Base-by-base conservation (phyloP, 2,797 vertebrate genomes). In the Varecia variegata region DNA sequence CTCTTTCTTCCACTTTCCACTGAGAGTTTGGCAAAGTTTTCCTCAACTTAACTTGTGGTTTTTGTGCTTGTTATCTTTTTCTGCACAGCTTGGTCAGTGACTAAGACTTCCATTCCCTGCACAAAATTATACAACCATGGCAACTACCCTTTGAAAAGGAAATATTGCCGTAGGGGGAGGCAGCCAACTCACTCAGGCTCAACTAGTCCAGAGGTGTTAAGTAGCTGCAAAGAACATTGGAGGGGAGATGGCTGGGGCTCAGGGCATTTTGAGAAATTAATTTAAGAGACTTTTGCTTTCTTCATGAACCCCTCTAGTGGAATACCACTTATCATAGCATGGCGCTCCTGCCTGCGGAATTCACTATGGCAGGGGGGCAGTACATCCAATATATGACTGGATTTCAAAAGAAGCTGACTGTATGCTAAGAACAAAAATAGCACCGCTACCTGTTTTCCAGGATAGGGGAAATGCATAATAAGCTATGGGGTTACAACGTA, bases 251-350 rank as follows among this genome's bases (percentile, higher is more conserved):
- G 17, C 56, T 74, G 35, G 58, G 21, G 60, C 95, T 93, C 65
- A 94, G 50, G 94, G 96, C 93, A 85, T 77, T 97, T 94, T 77
- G 15, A 94, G 58, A 96, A 96, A 97, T 94, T 96, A 96, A 97
- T 92, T 92, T 95, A 86, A 98, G 73, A 97, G 88, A 93, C 88
- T 95, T 97, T 87, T n/a, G 50, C 85, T 96, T 93, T 95, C 94
- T 87, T 95, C 92, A 50, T 54, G 91, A 94, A 85, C 80, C 47
- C 71, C 89, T 96, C 67, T 21, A 52, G 88, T 45, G 87, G 95
- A 95, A 94, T 81, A 89, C 18, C 43, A 81, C 73, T 95, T 96
- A 93, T 96, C 74, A 65, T 84, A 68, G 88, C 60, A n/a, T 86
- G 76, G 47, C 84, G 15, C 32, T 83, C 74, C 65, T 96, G 79